Evolutionary conservation across 1,140 invertebrate species (phyloP).

Genomic region (Ooceraea biroi): DNA sequence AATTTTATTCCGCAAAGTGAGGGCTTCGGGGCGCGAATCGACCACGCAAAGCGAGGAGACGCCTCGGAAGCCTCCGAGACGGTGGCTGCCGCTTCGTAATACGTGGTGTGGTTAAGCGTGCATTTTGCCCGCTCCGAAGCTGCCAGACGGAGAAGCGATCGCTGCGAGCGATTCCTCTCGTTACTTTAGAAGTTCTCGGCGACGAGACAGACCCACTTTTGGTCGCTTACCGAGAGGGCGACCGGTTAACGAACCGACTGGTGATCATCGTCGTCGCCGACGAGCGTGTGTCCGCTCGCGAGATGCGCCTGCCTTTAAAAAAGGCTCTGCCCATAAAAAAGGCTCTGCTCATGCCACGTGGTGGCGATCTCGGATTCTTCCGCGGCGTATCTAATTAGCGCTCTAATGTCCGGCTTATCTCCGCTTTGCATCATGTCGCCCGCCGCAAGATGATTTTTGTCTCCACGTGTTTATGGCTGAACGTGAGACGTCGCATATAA

Average conservation of each 20-base stretch:
- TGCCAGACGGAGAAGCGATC: constrained; percentile 39
- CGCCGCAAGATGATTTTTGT: neutral
- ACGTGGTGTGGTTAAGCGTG: constrained; percentile 45
- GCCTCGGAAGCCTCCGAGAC: constrained; percentile 52
- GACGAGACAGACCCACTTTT: constrained; percentile 53
- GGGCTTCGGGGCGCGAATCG: neutral
- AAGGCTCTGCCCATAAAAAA: too few species aligned
- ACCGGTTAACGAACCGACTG: constrained; percentile 38
- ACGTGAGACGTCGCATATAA: neutral
- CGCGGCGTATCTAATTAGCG: constrained; percentile 52
- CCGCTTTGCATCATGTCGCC: neutral
- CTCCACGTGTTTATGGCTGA: neutral
- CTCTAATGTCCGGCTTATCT: constrained; percentile 15
- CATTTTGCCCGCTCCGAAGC: constrained; percentile 41
- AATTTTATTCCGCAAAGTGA: neutral
- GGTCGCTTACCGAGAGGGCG: constrained; percentile 17
- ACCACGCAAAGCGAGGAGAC: constrained; percentile 17
- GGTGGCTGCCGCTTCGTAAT: constrained; percentile 47
- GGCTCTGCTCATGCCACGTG: constrained; percentile 46
- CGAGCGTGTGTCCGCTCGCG: neutral
- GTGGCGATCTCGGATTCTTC: constrained; percentile 47
- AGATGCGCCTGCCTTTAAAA: neutral
- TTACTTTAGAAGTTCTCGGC: constrained; percentile 55
- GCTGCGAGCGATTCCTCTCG: constrained; percentile 56
- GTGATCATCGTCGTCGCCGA: constrained; percentile 29